phyloP scores from a whole-genome alignment of 2,113 vertebrate species.

The Gallinago media region DNA sequence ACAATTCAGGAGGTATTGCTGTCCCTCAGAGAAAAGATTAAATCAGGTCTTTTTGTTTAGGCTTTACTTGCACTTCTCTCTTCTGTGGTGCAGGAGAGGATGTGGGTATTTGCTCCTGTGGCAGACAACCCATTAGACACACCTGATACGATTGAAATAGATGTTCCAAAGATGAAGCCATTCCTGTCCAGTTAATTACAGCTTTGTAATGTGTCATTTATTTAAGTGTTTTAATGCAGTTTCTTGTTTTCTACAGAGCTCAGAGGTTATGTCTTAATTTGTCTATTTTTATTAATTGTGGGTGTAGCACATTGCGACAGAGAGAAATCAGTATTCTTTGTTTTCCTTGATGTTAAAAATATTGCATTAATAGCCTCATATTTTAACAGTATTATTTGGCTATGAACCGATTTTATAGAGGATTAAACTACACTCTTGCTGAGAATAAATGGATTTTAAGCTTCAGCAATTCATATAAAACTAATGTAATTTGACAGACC shows the following conservation, averaged over 20 bases:
- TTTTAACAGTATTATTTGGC: constrained; percentile 41
- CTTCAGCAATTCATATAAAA: constrained; percentile 46
- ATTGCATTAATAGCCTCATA: background rate
- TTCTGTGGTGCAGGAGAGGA: background rate
- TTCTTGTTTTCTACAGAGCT: background rate
- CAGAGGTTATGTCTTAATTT: background rate
- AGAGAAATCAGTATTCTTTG: constrained; percentile 1
- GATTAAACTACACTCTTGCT: constrained; percentile 10
- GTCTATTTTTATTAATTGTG: constrained; percentile 11
- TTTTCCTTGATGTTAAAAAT: constrained; percentile 50
- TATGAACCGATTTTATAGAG: constrained; percentile 15
- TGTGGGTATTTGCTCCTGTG: background rate
- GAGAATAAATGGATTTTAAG: constrained; percentile 55
- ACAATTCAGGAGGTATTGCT: background rate
- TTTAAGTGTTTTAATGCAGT: background rate
- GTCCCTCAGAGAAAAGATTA: background rate
- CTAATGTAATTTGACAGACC: constrained; percentile 40
- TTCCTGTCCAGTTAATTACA: background rate
- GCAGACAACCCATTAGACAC: background rate
- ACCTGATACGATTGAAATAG: background rate
- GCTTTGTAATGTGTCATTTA: background rate
- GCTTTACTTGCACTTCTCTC: background rate
- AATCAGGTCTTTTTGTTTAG: background rate
- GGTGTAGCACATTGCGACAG: background rate
- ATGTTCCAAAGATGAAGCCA: background rate